Base-by-base conservation (phyloP, 2,888 invertebrate genomes). In the Caenorhabditis virilis region DNA sequence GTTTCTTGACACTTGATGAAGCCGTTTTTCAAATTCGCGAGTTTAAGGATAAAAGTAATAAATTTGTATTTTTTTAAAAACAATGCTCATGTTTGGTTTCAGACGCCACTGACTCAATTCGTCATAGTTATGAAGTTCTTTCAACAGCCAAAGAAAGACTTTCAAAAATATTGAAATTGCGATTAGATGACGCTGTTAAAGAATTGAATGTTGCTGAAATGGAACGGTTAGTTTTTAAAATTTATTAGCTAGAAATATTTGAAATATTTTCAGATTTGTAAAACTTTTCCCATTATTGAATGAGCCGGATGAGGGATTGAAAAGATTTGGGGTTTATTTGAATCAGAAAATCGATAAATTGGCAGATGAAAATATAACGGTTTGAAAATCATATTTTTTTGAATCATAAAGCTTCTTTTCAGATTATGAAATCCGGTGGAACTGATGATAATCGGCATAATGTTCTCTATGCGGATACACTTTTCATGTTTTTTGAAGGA, bases 261-360 rank as follows among this genome's bases (percentile, higher is more conserved):
- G 20, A 39, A 39, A 6, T n/a, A n/a, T 6, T 45, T 62, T 35
- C 45, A 58, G 75, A 36, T 92, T 95, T 83, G 97, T 97, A 84
- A 95, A 95, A 85, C 89, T 98, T 80, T 98, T 95, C 85, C 97
- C 98, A 0, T 87, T 95, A 61, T 87, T 99, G 9, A 93, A 93
- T 18, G 90, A 92, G 85, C 91, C 95, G 64, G 89, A 90, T 38
- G 91, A 92, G 77, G 97, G 97, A 11, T 88, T 98, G 15, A 88
- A 89, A 59, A 89, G 92, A 77, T 93, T 95, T 82, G 91, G 92
- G 27, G 88, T 88, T 43, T 95, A 93, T 84, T 51, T 83, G 35
- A 69, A 73, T 26, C 42, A 51, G 26, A 73, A 86, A 84, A 79
- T 87, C 33, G 84, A 84, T n/a, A 88, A 88, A 50, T 89, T 77